Base-by-base conservation (phyloP, 2,888 invertebrate species). In the Timema cristinae region DNA sequence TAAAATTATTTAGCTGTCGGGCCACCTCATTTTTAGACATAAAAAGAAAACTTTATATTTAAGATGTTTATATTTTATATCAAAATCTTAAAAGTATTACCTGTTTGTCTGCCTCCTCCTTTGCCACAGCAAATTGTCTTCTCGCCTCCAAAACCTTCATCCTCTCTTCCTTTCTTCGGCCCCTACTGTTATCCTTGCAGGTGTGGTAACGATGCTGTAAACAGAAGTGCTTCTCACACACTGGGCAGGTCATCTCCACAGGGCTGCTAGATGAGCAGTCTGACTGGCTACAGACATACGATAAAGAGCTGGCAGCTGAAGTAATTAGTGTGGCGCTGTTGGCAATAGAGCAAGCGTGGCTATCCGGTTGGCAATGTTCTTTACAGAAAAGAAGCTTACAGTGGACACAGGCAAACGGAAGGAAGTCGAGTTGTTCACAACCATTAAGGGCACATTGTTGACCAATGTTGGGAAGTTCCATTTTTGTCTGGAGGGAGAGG, bases 391-490 rank as follows among this genome's bases (percentile, higher is more conserved):
- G 81, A 72, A 83, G 82, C 0, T 83, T 83, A 79, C 92, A 92
- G 75, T 81, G 79, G 77, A 85, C 82, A 78, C 92, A 93, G 70
- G 84, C 83, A 7, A 90, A 82, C 0, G 92, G 91, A 66, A 93
- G 83, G 80, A 92, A 92, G 81, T 92, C 91, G 50, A 88, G 84
- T 78, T 88, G 89, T 76, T 89, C 87, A 79, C 92, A 92, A 59
- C 83, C 81, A 69, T 83, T 78, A 50, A 85, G 79, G 16, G 86
- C 83, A 79, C 92, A 93, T 54, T 87, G 87, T 78, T 87, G 83
- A 9, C 92, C 92, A n/a, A 90, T 80, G 16, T 84, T 79, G n/a
- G 92, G 92, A 78, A 92, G 87, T 79, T 93, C 92, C 91, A 91
- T 91, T 32, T 32, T 32, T 32, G 32, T 32, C 32, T 32, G 32